Percentiles rank a stretch among this genome's conserved stretches.
phyloP scores from a whole-genome alignment of 2,113 vertebrate species.

The Melanerpes aurifrons region DNA sequence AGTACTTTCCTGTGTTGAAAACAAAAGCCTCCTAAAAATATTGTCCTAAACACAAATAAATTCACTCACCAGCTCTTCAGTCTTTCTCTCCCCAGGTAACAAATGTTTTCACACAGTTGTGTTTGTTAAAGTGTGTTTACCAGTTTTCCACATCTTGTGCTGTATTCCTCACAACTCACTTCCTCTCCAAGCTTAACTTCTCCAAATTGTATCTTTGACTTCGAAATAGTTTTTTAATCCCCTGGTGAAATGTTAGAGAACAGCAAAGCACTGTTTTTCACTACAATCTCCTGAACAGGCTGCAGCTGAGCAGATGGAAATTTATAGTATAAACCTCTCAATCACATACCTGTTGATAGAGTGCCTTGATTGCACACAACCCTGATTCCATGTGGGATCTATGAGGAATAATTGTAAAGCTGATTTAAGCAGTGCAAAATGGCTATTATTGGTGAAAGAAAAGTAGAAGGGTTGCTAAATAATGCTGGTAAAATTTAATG shows the following conservation, averaged over 20 bases:
- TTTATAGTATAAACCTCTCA: neutral
- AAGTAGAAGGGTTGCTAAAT: neutral
- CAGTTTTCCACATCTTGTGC: neutral
- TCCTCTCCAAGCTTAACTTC: neutral
- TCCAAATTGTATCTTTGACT: neutral
- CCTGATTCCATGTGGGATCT: neutral
- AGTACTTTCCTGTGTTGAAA: neutral
- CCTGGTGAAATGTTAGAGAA: neutral
- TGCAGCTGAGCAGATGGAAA: neutral
- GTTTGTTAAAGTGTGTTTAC: neutral
- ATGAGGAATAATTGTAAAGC: neutral
- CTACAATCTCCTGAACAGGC: neutral
- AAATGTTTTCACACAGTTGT: neutral
- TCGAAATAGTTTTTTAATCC: neutral
- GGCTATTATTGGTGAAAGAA: neutral
- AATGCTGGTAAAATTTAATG: neutral
- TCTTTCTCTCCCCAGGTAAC: neutral
- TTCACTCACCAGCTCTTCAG: neutral
- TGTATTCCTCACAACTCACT: neutral
- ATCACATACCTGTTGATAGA: neutral
- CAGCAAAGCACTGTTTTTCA: neutral
- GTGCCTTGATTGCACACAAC: neutral
- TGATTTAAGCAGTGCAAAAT: neutral
- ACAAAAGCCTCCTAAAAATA: constrained; percentile 43
- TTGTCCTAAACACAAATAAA: neutral